These are phyloP conservation scores for Ophion costatus DNA, from an alignment of 2,888 invertebrate species.

Conservation along the genomic window DNA sequence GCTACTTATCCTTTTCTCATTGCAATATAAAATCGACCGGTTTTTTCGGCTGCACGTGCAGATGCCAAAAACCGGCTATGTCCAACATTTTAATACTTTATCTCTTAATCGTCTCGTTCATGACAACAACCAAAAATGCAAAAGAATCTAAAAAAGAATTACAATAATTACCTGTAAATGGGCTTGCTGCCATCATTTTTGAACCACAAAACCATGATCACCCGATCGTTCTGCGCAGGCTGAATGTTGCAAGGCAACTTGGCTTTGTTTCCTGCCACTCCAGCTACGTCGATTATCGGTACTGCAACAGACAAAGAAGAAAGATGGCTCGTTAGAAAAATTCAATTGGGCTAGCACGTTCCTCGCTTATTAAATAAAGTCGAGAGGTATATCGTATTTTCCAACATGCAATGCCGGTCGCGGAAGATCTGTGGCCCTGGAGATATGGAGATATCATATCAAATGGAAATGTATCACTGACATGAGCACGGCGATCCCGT, in stretches of 20 bases:
- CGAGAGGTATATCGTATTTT: not conserved
- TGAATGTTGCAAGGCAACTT: slow-evolving; percentile 94
- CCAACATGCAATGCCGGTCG: not conserved
- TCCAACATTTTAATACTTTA: no score
- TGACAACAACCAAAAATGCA: not conserved
- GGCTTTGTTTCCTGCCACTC: slow-evolving; percentile 92
- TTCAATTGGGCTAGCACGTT: not conserved
- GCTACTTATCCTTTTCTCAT: no score
- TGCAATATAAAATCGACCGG: no score
- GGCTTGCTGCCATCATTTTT: slow-evolving; percentile 93
- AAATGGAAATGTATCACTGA: no score
- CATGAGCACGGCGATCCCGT: slow-evolving; percentile 21
- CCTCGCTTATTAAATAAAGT: not conserved
- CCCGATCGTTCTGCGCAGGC: slow-evolving; percentile 91
- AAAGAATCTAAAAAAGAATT: not conserved
- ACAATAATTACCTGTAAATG: slow-evolving; percentile 89
- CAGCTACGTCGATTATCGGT: slow-evolving; percentile 92
- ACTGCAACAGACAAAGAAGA: slow-evolving; percentile 85
- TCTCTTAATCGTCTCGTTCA: no score
- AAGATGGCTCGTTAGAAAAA: not conserved
- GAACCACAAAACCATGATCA: slow-evolving; percentile 96
- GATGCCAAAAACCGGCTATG: no score
- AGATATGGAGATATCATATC: not conserved
- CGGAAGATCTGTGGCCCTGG: not conserved
- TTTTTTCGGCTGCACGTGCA: no score